phyloP scores from a whole-genome alignment of 2,888 invertebrate genomes.

The Heteromurus nitidus region DNA sequence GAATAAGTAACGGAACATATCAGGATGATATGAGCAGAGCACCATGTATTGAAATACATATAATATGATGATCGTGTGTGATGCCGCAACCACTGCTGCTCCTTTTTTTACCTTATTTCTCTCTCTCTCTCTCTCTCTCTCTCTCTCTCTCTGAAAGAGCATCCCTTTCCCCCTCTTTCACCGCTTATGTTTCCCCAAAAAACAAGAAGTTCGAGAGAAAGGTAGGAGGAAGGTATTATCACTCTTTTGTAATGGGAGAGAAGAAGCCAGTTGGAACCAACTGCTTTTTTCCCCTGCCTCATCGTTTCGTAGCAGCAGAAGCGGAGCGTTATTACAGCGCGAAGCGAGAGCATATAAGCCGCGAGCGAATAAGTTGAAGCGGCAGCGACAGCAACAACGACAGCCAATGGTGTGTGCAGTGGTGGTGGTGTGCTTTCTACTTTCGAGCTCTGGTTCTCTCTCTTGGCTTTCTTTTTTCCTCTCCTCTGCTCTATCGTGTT shows the following conservation, averaged over 20 bases:
- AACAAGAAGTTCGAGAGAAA: too few species aligned
- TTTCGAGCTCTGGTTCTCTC: not conserved
- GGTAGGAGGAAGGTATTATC: constrained; percentile 15
- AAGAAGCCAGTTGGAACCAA: constrained; percentile 53
- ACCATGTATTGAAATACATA: too few species aligned
- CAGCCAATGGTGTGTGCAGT: not conserved
- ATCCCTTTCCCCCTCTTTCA: not conserved
- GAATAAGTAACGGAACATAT: too few species aligned
- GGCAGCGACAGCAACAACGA: not conserved
- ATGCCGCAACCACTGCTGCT: not conserved
- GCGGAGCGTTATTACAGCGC: not conserved
- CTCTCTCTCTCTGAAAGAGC: not conserved
- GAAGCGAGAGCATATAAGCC: not conserved
- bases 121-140: not conserved
- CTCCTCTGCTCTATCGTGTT: not conserved
- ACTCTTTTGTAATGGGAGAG: constrained; percentile 17
- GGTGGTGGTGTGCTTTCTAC: constrained; percentile 4
- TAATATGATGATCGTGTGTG: too few species aligned
- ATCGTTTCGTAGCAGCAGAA: not conserved
- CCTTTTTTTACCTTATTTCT: not conserved
- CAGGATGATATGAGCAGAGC: too few species aligned
- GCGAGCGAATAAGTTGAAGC: not conserved
- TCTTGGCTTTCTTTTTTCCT: constrained; percentile 46
- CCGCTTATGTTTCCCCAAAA: not conserved
- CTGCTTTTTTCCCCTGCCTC: too few species aligned